phyloP scores from a whole-genome alignment of 2,797 vertebrate genomes.

The Rallus crepitans region DNA sequence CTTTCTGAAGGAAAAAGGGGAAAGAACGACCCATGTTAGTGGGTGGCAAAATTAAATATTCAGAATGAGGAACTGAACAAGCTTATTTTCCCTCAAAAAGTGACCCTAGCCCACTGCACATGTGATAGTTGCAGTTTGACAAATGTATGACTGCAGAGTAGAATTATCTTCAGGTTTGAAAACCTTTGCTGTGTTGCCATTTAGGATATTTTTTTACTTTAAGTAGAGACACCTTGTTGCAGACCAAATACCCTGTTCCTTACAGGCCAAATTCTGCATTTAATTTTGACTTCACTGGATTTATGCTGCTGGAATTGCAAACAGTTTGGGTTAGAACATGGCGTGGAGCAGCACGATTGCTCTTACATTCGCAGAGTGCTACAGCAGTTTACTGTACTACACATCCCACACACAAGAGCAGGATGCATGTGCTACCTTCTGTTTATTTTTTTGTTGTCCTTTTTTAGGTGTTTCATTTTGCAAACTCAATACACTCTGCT shows the following conservation, averaged over 20 bases:
- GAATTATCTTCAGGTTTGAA: not conserved
- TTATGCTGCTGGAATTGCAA: not conserved
- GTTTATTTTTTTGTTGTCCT: not conserved
- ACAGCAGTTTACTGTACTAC: not conserved
- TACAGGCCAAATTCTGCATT: not conserved
- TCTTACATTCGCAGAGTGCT: not conserved
- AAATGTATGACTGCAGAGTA: not conserved
- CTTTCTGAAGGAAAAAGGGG: not conserved
- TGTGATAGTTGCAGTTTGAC: not conserved
- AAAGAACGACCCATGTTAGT: rapidly evolving
- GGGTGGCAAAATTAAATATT: not conserved
- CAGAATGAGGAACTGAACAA: not conserved
- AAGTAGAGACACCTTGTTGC: not conserved
- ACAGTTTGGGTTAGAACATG: not conserved
- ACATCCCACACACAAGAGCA: not conserved
- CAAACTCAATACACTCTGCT: not conserved
- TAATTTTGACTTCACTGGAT: not conserved
- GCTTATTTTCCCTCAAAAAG: not conserved
- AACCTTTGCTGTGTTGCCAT: not conserved
- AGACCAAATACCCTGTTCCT: not conserved
- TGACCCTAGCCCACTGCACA: not conserved
- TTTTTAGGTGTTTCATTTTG: constrained; percentile 54
- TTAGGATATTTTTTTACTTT: not conserved
- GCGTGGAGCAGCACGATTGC: rapidly evolving
- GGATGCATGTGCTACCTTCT: not conserved